These are phyloP conservation scores for Urocyon cinereoargenteus DNA, from an alignment of 2,797 vertebrate species.

Conservation along the genomic window DNA sequence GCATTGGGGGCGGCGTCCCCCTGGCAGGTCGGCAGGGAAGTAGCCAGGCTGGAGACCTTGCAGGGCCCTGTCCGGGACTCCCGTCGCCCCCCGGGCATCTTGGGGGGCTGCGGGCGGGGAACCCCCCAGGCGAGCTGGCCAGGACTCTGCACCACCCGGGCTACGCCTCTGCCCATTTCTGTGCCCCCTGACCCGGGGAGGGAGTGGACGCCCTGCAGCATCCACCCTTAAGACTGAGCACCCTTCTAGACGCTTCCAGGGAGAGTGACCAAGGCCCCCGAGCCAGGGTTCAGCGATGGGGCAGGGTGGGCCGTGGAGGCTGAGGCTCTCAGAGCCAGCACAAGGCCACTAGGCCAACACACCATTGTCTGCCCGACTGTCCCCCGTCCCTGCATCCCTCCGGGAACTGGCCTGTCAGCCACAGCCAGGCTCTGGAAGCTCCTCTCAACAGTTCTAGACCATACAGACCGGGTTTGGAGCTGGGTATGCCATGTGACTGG, in stretches of 20 bases:
- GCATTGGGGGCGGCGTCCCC: neutral
- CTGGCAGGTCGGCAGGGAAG: neutral
- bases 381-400: neutral
- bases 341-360: neutral
- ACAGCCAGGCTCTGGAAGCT: neutral
- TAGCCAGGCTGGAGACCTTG: neutral
- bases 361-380: neutral
- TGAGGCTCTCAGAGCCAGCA: neutral
- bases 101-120: fast-evolving
- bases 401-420: fast-evolving
- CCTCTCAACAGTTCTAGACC: fast-evolving
- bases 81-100: neutral
- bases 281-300: neutral
- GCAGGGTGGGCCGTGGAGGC: neutral
- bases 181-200: neutral
- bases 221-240: neutral
- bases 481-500: neutral
- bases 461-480: fast-evolving
- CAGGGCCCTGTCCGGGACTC: fast-evolving
- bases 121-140: neutral
- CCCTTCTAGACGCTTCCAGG: neutral
- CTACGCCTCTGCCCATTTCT: fast-evolving
- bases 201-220: neutral
- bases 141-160: neutral
- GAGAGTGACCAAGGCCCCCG: neutral